A percentile compares a stretch with the other conserved stretches of the same genome.
phyloP scores from a whole-genome alignment of 1,140 invertebrate genomes.

The Drosophila pectinifera region DNA sequence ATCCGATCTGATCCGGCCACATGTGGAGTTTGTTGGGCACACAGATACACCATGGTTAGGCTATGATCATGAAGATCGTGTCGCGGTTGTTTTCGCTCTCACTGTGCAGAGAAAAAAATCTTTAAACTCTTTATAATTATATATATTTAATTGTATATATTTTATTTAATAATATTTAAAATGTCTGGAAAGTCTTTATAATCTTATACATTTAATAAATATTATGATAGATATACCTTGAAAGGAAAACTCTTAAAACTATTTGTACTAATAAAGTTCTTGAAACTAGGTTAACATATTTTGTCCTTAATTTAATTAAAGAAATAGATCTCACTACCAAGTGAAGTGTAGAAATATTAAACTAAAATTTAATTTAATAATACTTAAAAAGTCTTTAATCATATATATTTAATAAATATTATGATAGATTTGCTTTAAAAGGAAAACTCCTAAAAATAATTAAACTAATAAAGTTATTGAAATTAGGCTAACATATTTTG shows the following conservation, averaged over 20 bases:
- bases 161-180: too few relatives aligned
- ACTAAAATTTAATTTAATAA: too few relatives aligned
- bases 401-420: too few relatives aligned
- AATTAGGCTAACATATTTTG: background rate
- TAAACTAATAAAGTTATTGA: background rate
- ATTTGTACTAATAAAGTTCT: background rate
- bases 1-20: slow-evolving; percentile 53
- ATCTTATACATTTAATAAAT: too few relatives aligned
- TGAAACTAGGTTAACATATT: background rate
- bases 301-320: background rate
- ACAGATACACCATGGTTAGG: slow-evolving; percentile 45
- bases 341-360: background rate
- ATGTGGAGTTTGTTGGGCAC: slow-evolving; percentile 82
- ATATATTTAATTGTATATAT: too few relatives aligned
- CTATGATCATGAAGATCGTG: slow-evolving; percentile 31
- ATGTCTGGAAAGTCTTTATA: too few relatives aligned
- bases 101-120: slow-evolving; percentile 6
- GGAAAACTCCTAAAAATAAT: background rate
- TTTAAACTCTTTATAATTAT: too few relatives aligned
- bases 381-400: too few relatives aligned
- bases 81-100: slow-evolving; percentile 46
- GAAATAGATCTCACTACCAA: accelerated
- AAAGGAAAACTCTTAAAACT: background rate
- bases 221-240: background rate
- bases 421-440: background rate